Conservation (phyloP, 2,113 vertebrate species). For the Suricata suricatta region DNA sequence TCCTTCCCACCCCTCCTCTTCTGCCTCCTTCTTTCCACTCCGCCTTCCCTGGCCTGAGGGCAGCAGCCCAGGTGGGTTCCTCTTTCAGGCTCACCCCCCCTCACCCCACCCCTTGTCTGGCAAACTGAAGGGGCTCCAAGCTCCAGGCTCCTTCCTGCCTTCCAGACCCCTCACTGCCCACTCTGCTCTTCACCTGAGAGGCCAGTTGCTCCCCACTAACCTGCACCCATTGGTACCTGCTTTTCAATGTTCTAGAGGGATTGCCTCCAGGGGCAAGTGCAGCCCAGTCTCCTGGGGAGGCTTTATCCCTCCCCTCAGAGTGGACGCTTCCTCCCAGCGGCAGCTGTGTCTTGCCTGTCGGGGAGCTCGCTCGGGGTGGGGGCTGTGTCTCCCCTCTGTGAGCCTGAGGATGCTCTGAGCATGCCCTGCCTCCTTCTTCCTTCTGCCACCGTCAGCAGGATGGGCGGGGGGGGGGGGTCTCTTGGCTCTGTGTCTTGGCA, state of each 20-base stretch:
- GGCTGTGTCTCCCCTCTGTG: fast-evolving
- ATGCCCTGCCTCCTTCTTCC: not conserved
- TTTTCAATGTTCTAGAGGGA: not conserved
- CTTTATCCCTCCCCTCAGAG: not conserved
- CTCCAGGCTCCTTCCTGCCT: not conserved
- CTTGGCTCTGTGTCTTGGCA: not conserved
- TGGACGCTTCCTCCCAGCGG: not conserved
- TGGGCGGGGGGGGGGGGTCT: no score
- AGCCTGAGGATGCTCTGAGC: not conserved
- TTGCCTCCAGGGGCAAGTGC: not conserved
- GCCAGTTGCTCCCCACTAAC: not conserved
- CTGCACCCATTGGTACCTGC: no score
- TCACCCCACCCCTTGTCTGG: not conserved
- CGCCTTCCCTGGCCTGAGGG: not conserved
- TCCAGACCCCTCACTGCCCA: not conserved
- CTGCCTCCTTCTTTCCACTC: not conserved
- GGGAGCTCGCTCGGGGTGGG: not conserved
- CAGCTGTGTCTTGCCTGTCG: not conserved
- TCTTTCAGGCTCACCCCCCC: not conserved
- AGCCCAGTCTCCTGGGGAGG: not conserved
- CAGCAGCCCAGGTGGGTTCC: not conserved
- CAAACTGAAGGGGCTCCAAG: not conserved
- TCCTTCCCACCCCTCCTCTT: fast-evolving
- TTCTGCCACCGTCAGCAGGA: no score
- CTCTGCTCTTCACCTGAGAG: not conserved